A percentile compares a stretch with the other conserved stretches of the same genome.
Evolutionary conservation across 2,113 vertebrate species (phyloP).

Genomic region (Dunckerocampus dactyliophorus): DNA sequence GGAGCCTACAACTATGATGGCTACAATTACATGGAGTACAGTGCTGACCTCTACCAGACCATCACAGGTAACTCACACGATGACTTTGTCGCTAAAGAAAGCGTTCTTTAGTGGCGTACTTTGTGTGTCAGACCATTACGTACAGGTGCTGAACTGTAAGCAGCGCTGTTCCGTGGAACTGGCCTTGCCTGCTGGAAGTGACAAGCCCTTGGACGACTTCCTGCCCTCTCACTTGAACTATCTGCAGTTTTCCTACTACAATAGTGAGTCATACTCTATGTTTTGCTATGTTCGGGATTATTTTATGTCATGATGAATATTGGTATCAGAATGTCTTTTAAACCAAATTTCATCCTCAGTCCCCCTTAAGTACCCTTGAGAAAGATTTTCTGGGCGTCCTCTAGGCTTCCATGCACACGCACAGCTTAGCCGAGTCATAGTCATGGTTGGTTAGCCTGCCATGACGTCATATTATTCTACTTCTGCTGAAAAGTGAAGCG

Average conservation of each 20-base stretch:
- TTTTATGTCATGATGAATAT: neutral
- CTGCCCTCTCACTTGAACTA: conserved; percentile 91
- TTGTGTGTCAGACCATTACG: conserved; percentile 84
- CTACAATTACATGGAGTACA: conserved; percentile 97
- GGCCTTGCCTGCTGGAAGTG: conserved; percentile 74
- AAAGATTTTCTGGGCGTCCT: no score
- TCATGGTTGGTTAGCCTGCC: no score
- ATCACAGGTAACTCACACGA: conserved; percentile 75
- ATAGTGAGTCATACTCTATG: conserved; percentile 76
- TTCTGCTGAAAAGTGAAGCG: no score
- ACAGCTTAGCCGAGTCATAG: no score
- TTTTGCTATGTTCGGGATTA: no score
- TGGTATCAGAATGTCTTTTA: no score
- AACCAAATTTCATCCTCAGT: no score
- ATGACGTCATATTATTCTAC: no score
- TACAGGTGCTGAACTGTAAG: conserved; percentile 90
- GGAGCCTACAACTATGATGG: conserved; percentile 89
- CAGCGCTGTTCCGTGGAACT: conserved; percentile 85
- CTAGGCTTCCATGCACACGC: no score
- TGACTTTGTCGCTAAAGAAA: neutral
- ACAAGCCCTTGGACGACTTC: conserved; percentile 89
- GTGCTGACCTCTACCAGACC: conserved; percentile 88
- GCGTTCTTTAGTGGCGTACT: neutral
- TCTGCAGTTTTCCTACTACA: conserved; percentile 96
- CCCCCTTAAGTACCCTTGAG: no score